Evolutionary conservation across 1,140 invertebrate genomes (phyloP), one percentile per base, ranked within the genome.

Genomic region (Platyscapa corneri): DNA sequence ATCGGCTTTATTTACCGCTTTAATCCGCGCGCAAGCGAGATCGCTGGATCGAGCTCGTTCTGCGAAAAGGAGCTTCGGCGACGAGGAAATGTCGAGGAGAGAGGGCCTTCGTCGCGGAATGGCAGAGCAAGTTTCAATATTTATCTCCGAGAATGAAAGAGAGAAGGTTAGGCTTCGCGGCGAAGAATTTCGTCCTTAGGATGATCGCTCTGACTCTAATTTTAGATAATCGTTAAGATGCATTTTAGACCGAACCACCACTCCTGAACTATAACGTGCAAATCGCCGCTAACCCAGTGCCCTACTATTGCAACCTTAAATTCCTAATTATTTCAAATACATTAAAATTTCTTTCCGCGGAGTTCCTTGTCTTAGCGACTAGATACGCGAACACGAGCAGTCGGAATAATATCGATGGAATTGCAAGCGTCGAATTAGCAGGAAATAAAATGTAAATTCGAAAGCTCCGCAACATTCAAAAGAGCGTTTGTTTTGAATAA

Each of bases 1-100:
- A 30, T 46, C 39, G 34, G 39, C 27, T 30, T 46, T 80, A n/a
- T 67, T 80, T 67, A 67, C 78, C 78, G 78, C 77, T 80, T 80
- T 65, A 42, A 80, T 80, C n/a, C 78, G 37, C 14, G 72, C 42
- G 14, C 39, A n/a, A 46, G 12, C 46, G 67, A 70, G 34, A 70
- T 37, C 16, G 34, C 30, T 3, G 3, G 7, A 5, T 67, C 30
- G 18, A 60, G 56, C 27, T 23, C 56, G 56, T 60, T 60, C 56
- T 6, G 56, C 56, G 56, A 60, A 1, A 46, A 12, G 6, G 12
- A 12, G 6, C 42, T 7, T 46, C 6, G 12, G 42, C 42, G 42
- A 60, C 3, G 23, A 27, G 56, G 3, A 27, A 60, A 60, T 27
- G 49, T 20, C 6, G 5, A 20, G 20, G 67, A 20, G 67, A 7